Base-by-base conservation (phyloP, 2,113 vertebrate species). In the Semicossyphus pulcher region DNA sequence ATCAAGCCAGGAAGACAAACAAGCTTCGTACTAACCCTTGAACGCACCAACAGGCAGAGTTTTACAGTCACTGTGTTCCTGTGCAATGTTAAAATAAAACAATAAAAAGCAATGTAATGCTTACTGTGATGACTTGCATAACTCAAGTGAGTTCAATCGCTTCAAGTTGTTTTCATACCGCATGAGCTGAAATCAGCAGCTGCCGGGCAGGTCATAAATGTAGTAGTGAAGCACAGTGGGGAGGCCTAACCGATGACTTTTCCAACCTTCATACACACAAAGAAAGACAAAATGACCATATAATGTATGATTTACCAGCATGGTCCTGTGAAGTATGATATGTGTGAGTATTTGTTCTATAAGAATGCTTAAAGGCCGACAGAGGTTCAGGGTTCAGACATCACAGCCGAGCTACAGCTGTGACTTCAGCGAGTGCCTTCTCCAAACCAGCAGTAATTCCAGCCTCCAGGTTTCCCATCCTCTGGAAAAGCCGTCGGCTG, bases 381-480 rank as follows among this genome's bases (percentile, higher is more conserved):
- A 56, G 26, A 36, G 18, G 34, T 31, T 65, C 29, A 36, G 21
- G 51, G 31, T 47, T 54, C 28, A 69, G 37, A 25, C 32, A 12
- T 64, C 23, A 26, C 20, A 71, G 47, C 44, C 28, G 25, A 49
- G 66, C 70, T 58, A 26, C 81, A 83, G 63, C 47, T 63, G 62
- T 57, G 75, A 44, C 32, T 63, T 69, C 29, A 37, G 37, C 45
- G 14, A 69, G 57, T 60, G 47, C 37, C 54, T 48, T 80, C 37
- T 72, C 37, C 48, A 79, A 83, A 75, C 76, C 81, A 88, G 81
- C 71, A 76, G 76, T 73, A 59, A 84, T 81, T 83, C 84, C 91
- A 91, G 78, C 90, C 92, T 92, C 88, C 91, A 92, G 88, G 79
- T 92, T 92, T 93, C 90, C 91, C 89, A 91, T 87, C 88, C 85